Evolutionary conservation across 2,797 vertebrate genomes (phyloP).

Genomic region (Rhinogobio ventralis): DNA sequence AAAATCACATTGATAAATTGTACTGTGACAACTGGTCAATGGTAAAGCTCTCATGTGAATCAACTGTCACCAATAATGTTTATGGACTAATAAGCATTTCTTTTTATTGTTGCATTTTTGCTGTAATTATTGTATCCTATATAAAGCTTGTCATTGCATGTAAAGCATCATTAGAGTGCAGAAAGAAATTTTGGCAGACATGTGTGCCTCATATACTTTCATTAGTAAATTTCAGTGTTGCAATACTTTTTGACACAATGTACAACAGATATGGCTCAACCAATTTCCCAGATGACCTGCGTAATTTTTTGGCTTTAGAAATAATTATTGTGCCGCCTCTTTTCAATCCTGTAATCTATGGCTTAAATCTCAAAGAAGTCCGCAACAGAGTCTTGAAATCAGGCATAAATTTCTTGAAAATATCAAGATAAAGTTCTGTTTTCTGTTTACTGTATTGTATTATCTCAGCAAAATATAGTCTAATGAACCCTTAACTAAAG

Average conservation of each 20-base stretch:
- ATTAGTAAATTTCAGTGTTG: conserved; percentile 43
- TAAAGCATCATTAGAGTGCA: conserved; percentile 50
- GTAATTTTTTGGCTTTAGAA: conserved; percentile 48
- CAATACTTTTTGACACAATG: conserved; percentile 53
- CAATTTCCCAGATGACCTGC: conserved; percentile 30
- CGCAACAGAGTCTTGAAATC: conserved; percentile 2
- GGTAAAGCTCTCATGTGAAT: conserved; percentile 42
- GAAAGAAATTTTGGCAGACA: conserved; percentile 52
- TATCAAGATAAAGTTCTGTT: neutral
- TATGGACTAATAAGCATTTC: conserved; percentile 39
- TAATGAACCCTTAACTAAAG: neutral
- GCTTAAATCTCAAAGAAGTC: conserved; percentile 34
- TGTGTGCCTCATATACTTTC: conserved; percentile 57
- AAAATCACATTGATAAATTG: conserved; percentile 46
- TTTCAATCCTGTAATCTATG: conserved; percentile 43
- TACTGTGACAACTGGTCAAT: conserved; percentile 57
- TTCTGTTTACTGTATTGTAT: neutral
- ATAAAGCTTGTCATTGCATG: conserved; percentile 44
- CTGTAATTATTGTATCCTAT: conserved; percentile 47
- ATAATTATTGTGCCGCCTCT: conserved; percentile 53
- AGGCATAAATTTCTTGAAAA: neutral
- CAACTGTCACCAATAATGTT: conserved; percentile 37
- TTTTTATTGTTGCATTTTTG: conserved; percentile 33
- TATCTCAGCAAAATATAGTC: neutral
- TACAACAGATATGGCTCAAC: conserved; percentile 51